These are phyloP conservation scores for Harpagifer antarcticus DNA, from an alignment of 2,797 vertebrate genomes.

Conservation along the genomic window DNA sequence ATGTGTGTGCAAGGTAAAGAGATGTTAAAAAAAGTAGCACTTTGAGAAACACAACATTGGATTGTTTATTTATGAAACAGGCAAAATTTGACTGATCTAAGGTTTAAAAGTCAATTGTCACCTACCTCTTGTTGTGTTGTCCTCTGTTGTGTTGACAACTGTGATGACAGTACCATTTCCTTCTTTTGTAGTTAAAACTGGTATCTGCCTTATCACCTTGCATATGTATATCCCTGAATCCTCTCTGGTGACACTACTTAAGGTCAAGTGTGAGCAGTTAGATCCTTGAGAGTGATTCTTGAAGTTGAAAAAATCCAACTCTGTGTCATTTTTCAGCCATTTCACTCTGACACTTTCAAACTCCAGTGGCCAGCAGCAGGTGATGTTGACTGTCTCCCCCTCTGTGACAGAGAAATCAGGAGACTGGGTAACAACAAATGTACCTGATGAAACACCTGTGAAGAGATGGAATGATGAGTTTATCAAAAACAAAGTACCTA, in stretches of 20 bases:
- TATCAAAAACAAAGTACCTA: rapidly evolving
- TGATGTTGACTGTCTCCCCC: constrained; percentile 13
- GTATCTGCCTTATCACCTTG: constrained; percentile 63
- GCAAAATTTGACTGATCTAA: background rate
- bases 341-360: rapidly evolving
- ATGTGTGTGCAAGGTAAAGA: background rate
- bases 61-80: background rate
- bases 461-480: background rate
- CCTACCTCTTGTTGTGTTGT: background rate
- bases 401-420: constrained; percentile 23
- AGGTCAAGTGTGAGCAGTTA: constrained; percentile 26
- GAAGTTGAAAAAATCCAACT: rapidly evolving
- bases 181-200: rapidly evolving
- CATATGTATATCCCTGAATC: constrained; percentile 76
- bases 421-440: constrained; percentile 30
- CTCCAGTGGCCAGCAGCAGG: constrained; percentile 34
- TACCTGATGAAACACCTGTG: constrained; percentile 30
- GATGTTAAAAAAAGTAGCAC: too few species aligned
- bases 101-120: background rate
- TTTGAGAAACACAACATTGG: background rate
- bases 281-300: rapidly evolving
- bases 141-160: background rate
- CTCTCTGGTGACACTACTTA: constrained; percentile 32
- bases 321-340: constrained; percentile 37
- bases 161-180: constrained; percentile 76